Evolutionary conservation across 2,888 invertebrate genomes (phyloP), one percentile per base, ranked within the genome.

Genomic region (Oegoconia quadripuncta): DNA sequence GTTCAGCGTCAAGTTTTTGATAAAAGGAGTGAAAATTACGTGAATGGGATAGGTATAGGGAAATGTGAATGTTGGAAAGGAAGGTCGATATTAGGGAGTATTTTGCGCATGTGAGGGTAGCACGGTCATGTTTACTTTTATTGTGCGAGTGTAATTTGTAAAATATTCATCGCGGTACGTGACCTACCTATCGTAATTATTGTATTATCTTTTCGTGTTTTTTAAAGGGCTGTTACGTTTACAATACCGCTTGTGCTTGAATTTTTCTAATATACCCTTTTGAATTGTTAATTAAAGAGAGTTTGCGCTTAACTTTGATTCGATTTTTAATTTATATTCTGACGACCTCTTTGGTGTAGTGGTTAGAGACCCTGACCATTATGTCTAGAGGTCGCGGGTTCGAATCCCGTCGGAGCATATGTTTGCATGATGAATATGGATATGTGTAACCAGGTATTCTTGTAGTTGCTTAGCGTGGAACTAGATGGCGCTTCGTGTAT

Each of bases 11-110:
- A 44, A 42, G 37, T 49, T 42, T 52, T 57, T 56, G 59, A 53
- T 59, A 62, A 61, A 57, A 54, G 59, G 54, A 59, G 59, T 64
- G 55, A 52, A 61, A 61, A 63, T 41, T 33, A 52, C 30, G 36
- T 11, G 59, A 69, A 42, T 38, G 46, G 44, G 65, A 69, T 28
- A 35, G 36, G 13, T 4, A 28, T 50, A 59, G 46, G 41, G 13
- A 37, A 34, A 37, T 37, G 38, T 12, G 5, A 45, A 14, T 7
- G 52, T 35, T 27, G 5, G 55, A 75, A 50, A 53, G 55, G 46
- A 70, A 72, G 5, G 34, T 32, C 15, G 14, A 3, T 34, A 40
- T 26, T 36, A 28, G 35, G 30, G 34, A 42, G 52, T 55, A 34
- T 43, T 40, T 13, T 14, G 12, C 8, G 17, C 17, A 18, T 12